Evolutionary conservation across 2,113 vertebrate genomes (phyloP).

Genomic region (Neopipo cinnamomea): DNA sequence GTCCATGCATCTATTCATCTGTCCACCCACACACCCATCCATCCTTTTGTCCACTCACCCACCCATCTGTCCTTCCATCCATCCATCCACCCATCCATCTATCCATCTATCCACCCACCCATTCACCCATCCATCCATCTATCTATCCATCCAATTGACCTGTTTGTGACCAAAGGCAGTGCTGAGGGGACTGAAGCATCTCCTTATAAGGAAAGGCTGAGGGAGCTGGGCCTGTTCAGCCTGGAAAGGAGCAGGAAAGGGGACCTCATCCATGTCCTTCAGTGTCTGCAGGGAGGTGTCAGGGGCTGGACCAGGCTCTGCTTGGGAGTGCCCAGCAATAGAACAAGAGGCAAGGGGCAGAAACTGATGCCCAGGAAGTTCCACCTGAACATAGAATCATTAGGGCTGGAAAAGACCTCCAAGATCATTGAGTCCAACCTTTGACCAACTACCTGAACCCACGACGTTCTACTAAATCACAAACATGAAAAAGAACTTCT

Average conservation of each 20-base stretch:
- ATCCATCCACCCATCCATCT: not conserved
- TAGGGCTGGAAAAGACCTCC: not conserved
- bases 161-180: not conserved
- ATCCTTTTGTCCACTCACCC: not conserved
- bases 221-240: not conserved
- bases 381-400: not conserved
- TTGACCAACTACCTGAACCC: not conserved
- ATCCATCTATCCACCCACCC: too few species aligned
- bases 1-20: too few species aligned
- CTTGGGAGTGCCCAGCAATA: not conserved
- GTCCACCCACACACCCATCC: not conserved
- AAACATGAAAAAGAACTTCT: not conserved
- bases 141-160: rapidly evolving
- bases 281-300: not conserved
- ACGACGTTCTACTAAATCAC: not conserved
- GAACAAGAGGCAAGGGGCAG: not conserved
- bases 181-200: not conserved
- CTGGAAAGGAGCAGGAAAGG: not conserved
- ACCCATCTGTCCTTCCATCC: not conserved
- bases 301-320: not conserved
- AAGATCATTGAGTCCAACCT: not conserved
- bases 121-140: not conserved
- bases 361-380: not conserved
- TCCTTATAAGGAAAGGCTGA: not conserved
- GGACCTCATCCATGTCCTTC: not conserved